Evolutionary conservation across 1,140 invertebrate genomes (phyloP), one percentile per base, ranked within the genome.

Genomic region (Galleria mellonella): DNA sequence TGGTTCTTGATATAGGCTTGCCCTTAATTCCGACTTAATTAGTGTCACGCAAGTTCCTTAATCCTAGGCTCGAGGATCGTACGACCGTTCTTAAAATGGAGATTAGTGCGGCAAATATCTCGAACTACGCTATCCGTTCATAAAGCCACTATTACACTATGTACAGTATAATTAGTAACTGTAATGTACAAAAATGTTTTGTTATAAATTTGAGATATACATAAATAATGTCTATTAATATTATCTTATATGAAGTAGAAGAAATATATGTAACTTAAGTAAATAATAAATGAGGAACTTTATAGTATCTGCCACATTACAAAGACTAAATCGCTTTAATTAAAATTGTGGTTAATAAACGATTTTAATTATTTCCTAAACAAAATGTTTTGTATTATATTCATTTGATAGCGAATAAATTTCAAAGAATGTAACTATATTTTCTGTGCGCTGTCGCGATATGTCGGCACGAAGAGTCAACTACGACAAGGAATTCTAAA

Each of bases 21-120:
- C 57, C 71, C 72, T 74, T 85, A 83, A 85, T 83, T 72, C 82
- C 76, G 56, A 79, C 75, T 85, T 83, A 83, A 85, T 83, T 83
- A 85, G 78, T 77, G 71, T 83, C 78, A 85, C 76, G 78, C 76
- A 84, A 84, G 76, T 85, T 84, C 71, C 72, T 58, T 85, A 84
- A 84, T 84, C 78, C 81, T 71, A 77, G 81, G 81, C 81, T 79
- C 55, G 68, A 67, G 75, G 62, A 70, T 77, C 65, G 73, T 67
- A 78, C 73, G 65, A 69, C 73, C 73, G 77, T 83, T 81, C 77
- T 83, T 84, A 79, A 84, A 84, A 83, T 84, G 76, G 74, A 84
- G 81, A 84, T 83, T 83, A 84, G 76, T 72, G 54, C 40, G 65
- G 72, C 60, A 71, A 78, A 77, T 77, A 78, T 78, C 74, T 84